Evolutionary conservation across 2,888 invertebrate genomes (phyloP).

Genomic region (Oscheius sp.): DNA sequence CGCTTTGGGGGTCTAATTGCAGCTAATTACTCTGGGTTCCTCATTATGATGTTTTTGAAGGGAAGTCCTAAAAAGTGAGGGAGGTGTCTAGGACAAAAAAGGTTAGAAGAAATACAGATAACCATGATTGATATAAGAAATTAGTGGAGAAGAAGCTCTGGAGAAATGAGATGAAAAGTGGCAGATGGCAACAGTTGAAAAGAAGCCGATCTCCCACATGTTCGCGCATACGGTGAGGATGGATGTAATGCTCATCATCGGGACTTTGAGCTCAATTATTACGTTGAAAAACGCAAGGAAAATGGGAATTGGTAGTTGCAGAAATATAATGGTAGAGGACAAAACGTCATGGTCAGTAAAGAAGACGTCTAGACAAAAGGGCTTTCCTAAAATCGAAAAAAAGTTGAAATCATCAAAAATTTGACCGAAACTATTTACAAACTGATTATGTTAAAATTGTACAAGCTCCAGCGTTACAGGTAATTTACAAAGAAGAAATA

Average conservation of each 20-base stretch:
- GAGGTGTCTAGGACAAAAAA: background rate
- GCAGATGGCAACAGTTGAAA: constrained; percentile 26
- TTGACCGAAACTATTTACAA: no score
- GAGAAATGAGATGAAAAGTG: background rate
- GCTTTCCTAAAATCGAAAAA: no score
- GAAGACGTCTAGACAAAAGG: no score
- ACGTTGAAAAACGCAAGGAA: no score
- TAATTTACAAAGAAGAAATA: no score
- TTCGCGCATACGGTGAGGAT: constrained; percentile 5
- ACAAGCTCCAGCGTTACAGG: no score
- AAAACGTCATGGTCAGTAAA: no score
- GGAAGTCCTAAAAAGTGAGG: background rate
- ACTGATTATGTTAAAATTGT: no score
- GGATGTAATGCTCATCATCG: constrained; percentile 1
- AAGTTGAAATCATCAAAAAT: no score
- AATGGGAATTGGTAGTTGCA: no score
- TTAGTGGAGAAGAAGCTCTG: background rate
- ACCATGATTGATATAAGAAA: constrained; percentile 6
- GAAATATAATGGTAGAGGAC: no score
- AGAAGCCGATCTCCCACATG: constrained; percentile 17
- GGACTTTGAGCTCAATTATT: no score
- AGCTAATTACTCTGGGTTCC: background rate
- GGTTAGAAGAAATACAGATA: background rate
- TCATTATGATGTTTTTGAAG: constrained; percentile 1
- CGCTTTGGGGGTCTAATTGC: constrained; percentile 5